phyloP scores from a whole-genome alignment of 2,888 invertebrate species.

The Trichopoda pennipes region DNA sequence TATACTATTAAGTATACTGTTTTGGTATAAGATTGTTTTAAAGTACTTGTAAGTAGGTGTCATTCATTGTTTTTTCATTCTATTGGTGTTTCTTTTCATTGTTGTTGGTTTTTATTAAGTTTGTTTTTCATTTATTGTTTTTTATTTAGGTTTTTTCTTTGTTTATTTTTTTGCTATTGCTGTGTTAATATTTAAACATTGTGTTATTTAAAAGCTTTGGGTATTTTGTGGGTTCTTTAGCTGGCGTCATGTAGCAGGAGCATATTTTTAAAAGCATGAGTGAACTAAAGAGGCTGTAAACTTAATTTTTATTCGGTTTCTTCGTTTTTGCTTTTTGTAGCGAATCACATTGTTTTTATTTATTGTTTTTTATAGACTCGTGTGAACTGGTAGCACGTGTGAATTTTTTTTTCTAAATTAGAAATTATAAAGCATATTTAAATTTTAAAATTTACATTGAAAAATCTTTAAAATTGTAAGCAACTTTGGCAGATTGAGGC shows the following conservation, averaged over 20 bases:
- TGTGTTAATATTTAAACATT: constrained; percentile 42
- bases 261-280: neutral
- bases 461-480: too few relatives aligned
- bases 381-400: constrained; percentile 59
- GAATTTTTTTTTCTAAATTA: neutral
- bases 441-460: neutral
- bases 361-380: constrained; percentile 53
- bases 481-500: too few relatives aligned
- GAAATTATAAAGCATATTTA: constrained; percentile 1
- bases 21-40: constrained; percentile 49
- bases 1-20: constrained; percentile 15
- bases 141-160: neutral
- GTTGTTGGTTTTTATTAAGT: constrained; percentile 35
- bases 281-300: constrained; percentile 16
- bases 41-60: constrained; percentile 60
- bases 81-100: neutral
- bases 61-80: constrained; percentile 22
- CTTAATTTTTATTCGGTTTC: constrained; percentile 27
- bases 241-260: constrained; percentile 25
- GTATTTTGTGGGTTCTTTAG: constrained; percentile 64
- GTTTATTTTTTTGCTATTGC: neutral
- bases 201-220: constrained; percentile 68
- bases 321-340: neutral
- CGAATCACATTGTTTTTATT: constrained; percentile 33
- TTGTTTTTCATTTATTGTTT: constrained; percentile 26